A percentile compares a stretch with the other conserved stretches of the same genome.
These are phyloP conservation scores for Teleogryllus oceanicus DNA, from an alignment of 2,888 invertebrate genomes.

Conservation along the genomic window DNA sequence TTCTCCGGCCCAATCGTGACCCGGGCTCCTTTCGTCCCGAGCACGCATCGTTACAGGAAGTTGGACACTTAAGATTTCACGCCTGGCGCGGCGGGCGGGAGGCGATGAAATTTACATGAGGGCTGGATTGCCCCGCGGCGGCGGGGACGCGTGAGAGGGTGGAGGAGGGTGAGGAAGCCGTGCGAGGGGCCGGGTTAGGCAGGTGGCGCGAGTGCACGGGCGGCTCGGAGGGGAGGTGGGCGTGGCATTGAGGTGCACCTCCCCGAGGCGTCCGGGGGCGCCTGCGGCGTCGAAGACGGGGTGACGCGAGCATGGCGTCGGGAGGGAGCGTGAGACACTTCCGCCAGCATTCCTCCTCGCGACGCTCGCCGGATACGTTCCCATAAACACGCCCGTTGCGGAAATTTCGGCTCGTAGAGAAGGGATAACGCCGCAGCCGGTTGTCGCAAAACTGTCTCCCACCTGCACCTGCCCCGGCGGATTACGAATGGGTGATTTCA, in stretches of 20 bases:
- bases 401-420: conserved; percentile 18
- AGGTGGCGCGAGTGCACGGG: too few species aligned
- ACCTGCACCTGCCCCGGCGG: neutral
- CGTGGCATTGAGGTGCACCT: too few species aligned
- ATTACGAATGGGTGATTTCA: conserved; percentile 18
- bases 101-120: conserved; percentile 3
- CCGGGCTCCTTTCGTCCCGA: neutral
- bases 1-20: conserved; percentile 2
- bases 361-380: neutral
- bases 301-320: neutral
- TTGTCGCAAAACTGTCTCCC: neutral
- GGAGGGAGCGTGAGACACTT: neutral
- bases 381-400: neutral
- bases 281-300: neutral
- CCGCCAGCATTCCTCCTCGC: neutral
- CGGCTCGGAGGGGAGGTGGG: too few species aligned
- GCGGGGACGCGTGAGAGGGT: neutral
- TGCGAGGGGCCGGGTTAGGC: too few species aligned
- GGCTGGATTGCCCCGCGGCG: neutral
- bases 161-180: neutral
- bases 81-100: neutral
- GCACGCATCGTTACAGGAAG: conserved; percentile 9
- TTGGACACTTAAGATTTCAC: conserved; percentile 11
- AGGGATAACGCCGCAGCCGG: neutral
- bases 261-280: too few species aligned